phyloP scores from a whole-genome alignment of 1,140 invertebrate genomes.

The Ceratina australensis region DNA sequence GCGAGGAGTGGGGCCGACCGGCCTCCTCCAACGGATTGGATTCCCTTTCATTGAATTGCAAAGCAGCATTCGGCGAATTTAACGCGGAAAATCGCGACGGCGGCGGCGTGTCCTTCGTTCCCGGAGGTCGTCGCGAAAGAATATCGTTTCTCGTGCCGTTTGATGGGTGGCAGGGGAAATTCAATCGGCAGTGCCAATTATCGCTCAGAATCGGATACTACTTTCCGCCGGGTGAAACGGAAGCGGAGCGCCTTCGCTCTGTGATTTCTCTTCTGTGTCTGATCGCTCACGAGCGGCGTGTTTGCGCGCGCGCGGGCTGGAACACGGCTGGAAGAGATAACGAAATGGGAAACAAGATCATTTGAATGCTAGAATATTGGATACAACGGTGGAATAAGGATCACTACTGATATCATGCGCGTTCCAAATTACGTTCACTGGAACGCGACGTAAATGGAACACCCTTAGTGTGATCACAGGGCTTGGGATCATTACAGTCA shows the following conservation, averaged over 20 bases:
- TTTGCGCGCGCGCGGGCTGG: not conserved
- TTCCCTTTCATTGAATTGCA: slow-evolving; percentile 66
- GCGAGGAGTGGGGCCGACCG: not conserved
- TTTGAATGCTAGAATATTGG: slow-evolving; percentile 35
- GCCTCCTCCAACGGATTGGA: slow-evolving; percentile 54
- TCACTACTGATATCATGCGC: not conserved
- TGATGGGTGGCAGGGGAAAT: slow-evolving; percentile 48
- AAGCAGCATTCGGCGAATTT: slow-evolving; percentile 64
- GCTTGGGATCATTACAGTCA: no score
- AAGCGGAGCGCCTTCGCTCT: not conserved
- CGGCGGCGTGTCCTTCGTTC: slow-evolving; percentile 50
- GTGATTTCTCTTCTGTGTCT: not conserved
- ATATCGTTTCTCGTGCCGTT: slow-evolving; percentile 46
- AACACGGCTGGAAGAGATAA: not conserved
- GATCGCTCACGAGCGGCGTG: not conserved
- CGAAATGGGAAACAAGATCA: slow-evolving; percentile 32
- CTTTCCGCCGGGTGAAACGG: slow-evolving; percentile 13
- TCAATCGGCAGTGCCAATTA: slow-evolving; percentile 65
- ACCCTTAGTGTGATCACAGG: not conserved
- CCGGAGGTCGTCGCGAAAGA: slow-evolving; percentile 37
- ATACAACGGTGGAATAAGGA: slow-evolving; percentile 45
- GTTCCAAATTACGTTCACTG: slow-evolving; percentile 21
- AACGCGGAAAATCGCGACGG: slow-evolving; percentile 57
- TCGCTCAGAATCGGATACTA: slow-evolving; percentile 59
- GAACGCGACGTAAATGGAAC: slow-evolving; percentile 26